Conservation (phyloP, 92 coral and sea anemone species). For the Zoanthus solanderi region DNA sequence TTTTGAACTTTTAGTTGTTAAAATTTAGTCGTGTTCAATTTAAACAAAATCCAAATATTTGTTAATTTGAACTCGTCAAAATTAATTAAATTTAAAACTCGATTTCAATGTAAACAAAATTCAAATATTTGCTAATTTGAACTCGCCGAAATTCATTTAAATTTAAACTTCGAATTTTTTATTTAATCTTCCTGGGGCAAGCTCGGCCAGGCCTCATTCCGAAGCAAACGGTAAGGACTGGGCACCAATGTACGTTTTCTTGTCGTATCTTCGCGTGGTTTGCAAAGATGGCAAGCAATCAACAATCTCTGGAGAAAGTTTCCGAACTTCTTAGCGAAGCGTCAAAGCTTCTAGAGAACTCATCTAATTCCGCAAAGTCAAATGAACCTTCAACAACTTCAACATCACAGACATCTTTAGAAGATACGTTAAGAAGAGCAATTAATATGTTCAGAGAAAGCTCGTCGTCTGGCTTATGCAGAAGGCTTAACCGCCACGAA, state of each 20-base stretch:
- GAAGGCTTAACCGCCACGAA: conserved; percentile 58
- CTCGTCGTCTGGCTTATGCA: conserved; percentile 56
- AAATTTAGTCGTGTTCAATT: conserved; percentile 7
- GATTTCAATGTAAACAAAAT: neutral
- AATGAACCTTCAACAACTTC: no score
- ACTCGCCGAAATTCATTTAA: conserved; percentile 7
- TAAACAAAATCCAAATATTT: neutral
- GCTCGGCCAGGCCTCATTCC: conserved; percentile 1
- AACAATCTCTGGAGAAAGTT: no score
- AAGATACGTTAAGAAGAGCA: conserved; percentile 56
- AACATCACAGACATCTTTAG: conserved; percentile 13
- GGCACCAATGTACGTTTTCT: neutral
- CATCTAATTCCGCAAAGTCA: no score
- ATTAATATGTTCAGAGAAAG: conserved; percentile 57
- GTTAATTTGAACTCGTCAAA: neutral
- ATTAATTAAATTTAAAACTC: no score
- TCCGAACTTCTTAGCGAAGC: no score
- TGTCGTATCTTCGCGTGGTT: neutral
- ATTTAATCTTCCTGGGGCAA: conserved; percentile 18
- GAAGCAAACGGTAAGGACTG: neutral
- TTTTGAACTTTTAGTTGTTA: neutral
- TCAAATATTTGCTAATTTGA: neutral
- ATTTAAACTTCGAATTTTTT: conserved; percentile 14
- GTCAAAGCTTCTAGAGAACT: no score
- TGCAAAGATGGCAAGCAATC: no score